Evolutionary conservation across 2,888 invertebrate genomes (phyloP).

Genomic region (Oscheius onirici): DNA sequence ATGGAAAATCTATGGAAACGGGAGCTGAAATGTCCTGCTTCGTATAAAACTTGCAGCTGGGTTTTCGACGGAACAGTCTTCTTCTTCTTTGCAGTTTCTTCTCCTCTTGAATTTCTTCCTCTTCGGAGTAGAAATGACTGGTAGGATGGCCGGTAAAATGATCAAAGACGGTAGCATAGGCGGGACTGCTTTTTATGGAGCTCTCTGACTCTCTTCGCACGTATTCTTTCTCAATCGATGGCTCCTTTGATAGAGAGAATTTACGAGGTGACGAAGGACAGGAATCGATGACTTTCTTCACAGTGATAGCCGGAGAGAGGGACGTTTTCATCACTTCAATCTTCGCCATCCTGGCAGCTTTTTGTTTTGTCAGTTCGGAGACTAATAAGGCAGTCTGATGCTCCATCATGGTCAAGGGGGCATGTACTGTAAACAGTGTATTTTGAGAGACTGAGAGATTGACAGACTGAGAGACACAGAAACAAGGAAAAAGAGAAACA

Average conservation of each 20-base stretch:
- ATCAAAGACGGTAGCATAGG: not conserved
- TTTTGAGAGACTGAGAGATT: no score
- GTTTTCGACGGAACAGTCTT: not conserved
- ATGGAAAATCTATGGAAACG: conserved; percentile 9
- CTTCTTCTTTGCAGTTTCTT: not conserved
- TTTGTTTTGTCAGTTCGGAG: not conserved
- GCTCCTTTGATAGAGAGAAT: not conserved
- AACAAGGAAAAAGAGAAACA: not conserved
- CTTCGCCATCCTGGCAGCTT: not conserved
- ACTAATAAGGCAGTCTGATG: conserved; percentile 16
- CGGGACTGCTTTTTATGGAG: conserved; percentile 16
- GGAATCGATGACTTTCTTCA: not conserved
- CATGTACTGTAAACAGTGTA: not conserved
- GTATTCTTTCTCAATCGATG: not conserved
- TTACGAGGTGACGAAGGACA: not conserved
- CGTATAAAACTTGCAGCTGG: conserved; percentile 1
- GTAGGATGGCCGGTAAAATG: conserved; percentile 19
- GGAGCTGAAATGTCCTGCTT: conserved; percentile 18
- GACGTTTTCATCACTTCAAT: not conserved
- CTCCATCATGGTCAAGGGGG: conserved; percentile 6
- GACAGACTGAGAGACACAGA: not conserved
- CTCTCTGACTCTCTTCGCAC: not conserved
- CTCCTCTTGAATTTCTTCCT: not conserved
- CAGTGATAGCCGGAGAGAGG: conserved; percentile 22
- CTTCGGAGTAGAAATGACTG: conserved; percentile 14